A percentile compares a stretch with the other conserved stretches of the same genome.
These are phyloP conservation scores for Drosophila quadrilineata DNA, from an alignment of 1,140 invertebrate species.

Conservation along the genomic window DNA sequence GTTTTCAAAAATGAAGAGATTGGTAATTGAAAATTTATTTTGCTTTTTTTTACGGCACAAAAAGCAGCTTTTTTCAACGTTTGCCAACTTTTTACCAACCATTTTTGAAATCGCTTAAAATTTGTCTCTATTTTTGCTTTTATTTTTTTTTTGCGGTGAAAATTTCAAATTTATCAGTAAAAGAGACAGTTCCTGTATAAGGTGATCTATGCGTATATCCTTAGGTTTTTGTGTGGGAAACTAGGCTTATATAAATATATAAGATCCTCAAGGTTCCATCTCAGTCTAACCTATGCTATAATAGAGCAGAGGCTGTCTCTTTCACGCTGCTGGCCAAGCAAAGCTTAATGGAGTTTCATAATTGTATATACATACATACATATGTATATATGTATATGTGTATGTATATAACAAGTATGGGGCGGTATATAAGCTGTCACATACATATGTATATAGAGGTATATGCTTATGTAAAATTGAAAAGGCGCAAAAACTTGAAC, in stretches of 20 bases:
- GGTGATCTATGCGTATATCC: conserved; percentile 49
- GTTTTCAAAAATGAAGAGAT: no score
- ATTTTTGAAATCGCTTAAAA: no score
- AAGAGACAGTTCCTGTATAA: not conserved
- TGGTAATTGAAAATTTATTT: no score
- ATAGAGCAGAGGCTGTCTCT: not conserved
- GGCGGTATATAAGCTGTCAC: conserved; percentile 73
- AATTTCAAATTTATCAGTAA: no score
- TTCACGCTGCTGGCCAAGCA: not conserved
- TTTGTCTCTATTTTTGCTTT: no score
- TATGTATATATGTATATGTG: conserved; percentile 22
- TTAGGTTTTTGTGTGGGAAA: conserved; percentile 63
- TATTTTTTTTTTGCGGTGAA: no score
- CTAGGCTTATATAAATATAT: conserved; percentile 17
- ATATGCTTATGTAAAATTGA: conserved; percentile 32
- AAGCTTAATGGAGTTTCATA: conserved; percentile 48
- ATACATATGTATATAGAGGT: no score
- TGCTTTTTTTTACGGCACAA: no score
- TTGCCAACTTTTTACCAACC: no score
- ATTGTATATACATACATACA: no score
- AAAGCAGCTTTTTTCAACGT: no score
- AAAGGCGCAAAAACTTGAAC: conserved; percentile 33
- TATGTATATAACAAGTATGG: no score
- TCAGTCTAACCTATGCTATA: not conserved
- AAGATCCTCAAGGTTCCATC: not conserved